These are phyloP conservation scores for Tipula lateralis DNA, from an alignment of 2,888 invertebrate species.

Conservation along the genomic window DNA sequence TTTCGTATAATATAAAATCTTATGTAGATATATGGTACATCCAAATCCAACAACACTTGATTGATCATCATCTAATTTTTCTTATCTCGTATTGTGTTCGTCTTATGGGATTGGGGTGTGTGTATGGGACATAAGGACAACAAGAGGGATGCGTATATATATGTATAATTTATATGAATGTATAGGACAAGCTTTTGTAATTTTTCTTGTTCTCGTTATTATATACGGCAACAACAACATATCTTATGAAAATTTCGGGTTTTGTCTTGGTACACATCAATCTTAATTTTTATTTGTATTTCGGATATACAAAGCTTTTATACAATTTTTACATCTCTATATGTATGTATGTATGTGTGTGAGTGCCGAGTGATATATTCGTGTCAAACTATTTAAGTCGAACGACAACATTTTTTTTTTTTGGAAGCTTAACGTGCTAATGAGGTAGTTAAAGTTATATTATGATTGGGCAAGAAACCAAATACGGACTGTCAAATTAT, in stretches of 20 bases:
- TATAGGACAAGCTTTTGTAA: slow-evolving; percentile 9
- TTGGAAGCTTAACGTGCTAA: background rate
- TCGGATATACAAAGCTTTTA: background rate
- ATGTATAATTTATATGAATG: slow-evolving; percentile 24
- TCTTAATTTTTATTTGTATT: slow-evolving; percentile 5
- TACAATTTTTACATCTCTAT: background rate
- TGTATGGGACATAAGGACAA: background rate
- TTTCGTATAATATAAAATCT: background rate
- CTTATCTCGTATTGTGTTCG: background rate
- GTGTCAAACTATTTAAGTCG: slow-evolving; percentile 1
- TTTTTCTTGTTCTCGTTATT: slow-evolving; percentile 19
- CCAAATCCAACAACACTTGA: slow-evolving; percentile 24
- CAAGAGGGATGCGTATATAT: slow-evolving; percentile 2
- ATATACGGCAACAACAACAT: background rate
- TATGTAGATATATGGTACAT: background rate
- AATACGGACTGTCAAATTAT: background rate
- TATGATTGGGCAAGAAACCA: background rate
- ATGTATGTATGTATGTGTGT: background rate
- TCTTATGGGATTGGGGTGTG: background rate
- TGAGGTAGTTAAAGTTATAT: background rate
- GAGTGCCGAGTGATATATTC: background rate
- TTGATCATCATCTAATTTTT: slow-evolving; percentile 19
- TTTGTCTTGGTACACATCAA: background rate
- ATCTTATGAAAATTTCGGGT: background rate
- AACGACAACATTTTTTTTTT: background rate